A percentile compares a stretch with the other conserved stretches of the same genome.
These are phyloP conservation scores for Osedax fenrisi DNA, from an alignment of 2,888 invertebrate species.

Conservation along the genomic window DNA sequence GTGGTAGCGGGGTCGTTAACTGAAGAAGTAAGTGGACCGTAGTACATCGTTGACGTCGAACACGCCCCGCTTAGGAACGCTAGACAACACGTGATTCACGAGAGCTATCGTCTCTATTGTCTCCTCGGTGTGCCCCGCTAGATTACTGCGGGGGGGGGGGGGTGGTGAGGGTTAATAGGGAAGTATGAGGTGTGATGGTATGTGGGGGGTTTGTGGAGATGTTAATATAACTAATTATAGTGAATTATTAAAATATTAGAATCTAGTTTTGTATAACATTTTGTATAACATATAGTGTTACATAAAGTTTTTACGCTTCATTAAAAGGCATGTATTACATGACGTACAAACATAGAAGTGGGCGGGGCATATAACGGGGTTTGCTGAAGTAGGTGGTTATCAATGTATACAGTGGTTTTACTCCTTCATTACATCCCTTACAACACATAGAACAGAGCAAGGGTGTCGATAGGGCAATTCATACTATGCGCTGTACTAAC, in stretches of 20 bases:
- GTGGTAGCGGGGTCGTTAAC: slow-evolving; percentile 44
- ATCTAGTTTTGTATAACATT: background rate
- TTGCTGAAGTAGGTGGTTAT: too few species aligned
- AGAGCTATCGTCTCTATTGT: slow-evolving; percentile 18
- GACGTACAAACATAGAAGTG: too few species aligned
- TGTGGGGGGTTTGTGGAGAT: background rate
- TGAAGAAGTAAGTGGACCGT: slow-evolving; percentile 53
- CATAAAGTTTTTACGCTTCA: too few species aligned
- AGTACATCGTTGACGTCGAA: slow-evolving; percentile 50
- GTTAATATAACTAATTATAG: background rate
- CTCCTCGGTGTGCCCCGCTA: background rate
- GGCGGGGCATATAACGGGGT: too few species aligned
- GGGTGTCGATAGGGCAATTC: too few species aligned
- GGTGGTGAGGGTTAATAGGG: background rate
- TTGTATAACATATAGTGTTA: too few species aligned
- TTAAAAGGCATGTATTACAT: too few species aligned
- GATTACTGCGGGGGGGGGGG: background rate
- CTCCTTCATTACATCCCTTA: too few species aligned
- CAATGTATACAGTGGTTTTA: too few species aligned
- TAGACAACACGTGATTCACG: slow-evolving; percentile 33
- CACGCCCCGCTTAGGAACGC: slow-evolving; percentile 38
- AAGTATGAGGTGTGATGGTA: background rate
- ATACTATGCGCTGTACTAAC: too few species aligned
- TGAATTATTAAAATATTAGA: background rate
- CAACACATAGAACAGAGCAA: too few species aligned